Base-by-base conservation (phyloP, 2,888 invertebrate species). In the Meloe dianella region DNA sequence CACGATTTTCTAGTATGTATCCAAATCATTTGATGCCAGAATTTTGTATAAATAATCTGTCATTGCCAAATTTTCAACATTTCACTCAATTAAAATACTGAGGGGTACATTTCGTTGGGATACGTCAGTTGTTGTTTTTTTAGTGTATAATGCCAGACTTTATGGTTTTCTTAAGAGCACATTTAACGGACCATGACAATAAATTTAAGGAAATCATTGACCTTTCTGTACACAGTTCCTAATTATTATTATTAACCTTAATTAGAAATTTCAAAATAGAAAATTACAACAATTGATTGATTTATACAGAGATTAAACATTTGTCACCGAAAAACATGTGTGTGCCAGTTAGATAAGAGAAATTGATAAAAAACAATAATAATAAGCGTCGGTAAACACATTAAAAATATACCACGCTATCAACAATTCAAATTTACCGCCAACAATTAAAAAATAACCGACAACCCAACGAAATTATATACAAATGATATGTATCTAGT, bases 161-260 rank as follows among this genome's bases (percentile, higher is more conserved):
- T 35, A 65, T 57, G 54, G 35, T 32, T 24, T 47, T 41, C 32
- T 64, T 57, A 64, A 59, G 32, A 60, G 29, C 12, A 38, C 61
- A 59, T 61, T 64, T 54, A 64, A 61, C 67, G 58, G 57, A 64
- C 67, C 67, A 58, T 64, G 47, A 63, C 67, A 7, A n/a, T 54
- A 27, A 58, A 58, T 64, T 61, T 61, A 22, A 59, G 14, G 24
- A 22, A 59, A 59, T 12, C 35, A 59, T 38, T 38, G 32, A 59
- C 29, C 32, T 54, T 24, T 54, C 14, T 51, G 10, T 51, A 12
- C 6, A 22, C 51, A n/a, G n/a, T 22, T 51, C 51, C 22, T 51
- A 8, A 51, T 22, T 51, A 10, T 38, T n/a, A n/a, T n/a, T n/a
- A n/a, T n/a, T n/a, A n/a, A n/a, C n/a, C n/a, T n/a, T n/a, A n/a